A percentile compares a stretch with the other conserved stretches of the same genome.
These are phyloP conservation scores for Acrobasis repandana DNA, from an alignment of 2,888 invertebrate genomes.

Conservation along the genomic window DNA sequence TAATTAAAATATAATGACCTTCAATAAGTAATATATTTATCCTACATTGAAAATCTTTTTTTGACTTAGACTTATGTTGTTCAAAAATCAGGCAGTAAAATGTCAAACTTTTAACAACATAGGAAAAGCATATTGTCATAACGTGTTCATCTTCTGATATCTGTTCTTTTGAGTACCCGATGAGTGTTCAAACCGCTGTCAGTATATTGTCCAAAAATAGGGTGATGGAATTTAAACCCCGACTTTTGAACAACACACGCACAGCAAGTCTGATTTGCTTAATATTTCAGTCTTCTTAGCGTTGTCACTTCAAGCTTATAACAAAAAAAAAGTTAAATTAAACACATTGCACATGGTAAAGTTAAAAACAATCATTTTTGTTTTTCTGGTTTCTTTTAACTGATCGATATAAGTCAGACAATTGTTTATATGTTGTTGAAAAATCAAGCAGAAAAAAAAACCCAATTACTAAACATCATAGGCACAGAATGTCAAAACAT, in stretches of 20 bases:
- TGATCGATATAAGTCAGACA: neutral
- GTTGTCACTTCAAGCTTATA: too few species aligned
- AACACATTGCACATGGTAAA: neutral
- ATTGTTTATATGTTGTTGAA: neutral
- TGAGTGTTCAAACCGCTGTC: too few species aligned
- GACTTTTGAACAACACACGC: neutral
- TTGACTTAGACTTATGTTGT: too few species aligned
- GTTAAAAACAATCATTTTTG: neutral
- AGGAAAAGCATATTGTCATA: too few species aligned
- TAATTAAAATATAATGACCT: too few species aligned
- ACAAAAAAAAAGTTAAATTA: too few species aligned
- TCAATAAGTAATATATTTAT: too few species aligned
- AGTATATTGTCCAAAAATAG: too few species aligned
- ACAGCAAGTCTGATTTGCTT: neutral
- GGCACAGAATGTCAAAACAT: neutral
- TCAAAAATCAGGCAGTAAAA: neutral
- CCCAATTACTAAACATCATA: neutral
- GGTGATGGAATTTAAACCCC: neutral
- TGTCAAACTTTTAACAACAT: neutral
- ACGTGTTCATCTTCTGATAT: too few species aligned
- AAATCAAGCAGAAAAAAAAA: neutral
- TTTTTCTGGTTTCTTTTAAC: neutral
- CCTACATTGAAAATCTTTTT: too few species aligned
- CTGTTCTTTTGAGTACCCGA: too few species aligned
- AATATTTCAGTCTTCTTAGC: neutral